These are phyloP conservation scores for Jordanella pulchra DNA, from an alignment of 2,797 vertebrate species.

Conservation along the genomic window DNA sequence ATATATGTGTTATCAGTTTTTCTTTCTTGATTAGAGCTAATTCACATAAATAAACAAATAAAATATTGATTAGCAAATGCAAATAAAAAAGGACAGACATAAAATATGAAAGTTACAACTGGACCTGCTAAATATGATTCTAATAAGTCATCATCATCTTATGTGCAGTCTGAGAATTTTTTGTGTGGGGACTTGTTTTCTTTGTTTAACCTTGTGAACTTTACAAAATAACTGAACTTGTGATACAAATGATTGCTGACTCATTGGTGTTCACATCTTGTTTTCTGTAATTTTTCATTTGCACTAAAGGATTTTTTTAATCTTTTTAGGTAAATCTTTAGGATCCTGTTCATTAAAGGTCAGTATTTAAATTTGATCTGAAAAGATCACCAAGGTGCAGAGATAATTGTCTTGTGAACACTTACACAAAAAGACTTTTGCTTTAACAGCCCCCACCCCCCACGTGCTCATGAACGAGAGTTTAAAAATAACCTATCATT, in stretches of 20 bases:
- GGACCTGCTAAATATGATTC: too few relatives aligned
- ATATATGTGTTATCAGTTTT: background rate
- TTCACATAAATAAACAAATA: background rate
- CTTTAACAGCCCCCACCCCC: background rate
- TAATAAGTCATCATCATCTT: too few relatives aligned
- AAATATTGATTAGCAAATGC: background rate
- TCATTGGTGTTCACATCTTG: too few relatives aligned
- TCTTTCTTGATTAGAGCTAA: background rate
- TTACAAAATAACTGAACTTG: too few relatives aligned
- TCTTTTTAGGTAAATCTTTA: background rate
- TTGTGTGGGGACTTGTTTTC: too few relatives aligned
- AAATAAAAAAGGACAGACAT: too few relatives aligned
- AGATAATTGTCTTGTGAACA: background rate
- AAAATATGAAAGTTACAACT: too few relatives aligned
- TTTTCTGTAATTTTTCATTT: too few relatives aligned
- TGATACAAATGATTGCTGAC: too few relatives aligned
- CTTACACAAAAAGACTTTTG: background rate
- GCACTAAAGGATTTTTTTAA: too few relatives aligned
- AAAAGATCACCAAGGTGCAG: background rate
- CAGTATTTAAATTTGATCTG: background rate
- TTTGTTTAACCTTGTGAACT: too few relatives aligned
- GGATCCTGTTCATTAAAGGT: background rate
- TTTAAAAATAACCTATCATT: slow-evolving; percentile 29
- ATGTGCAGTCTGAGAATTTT: too few relatives aligned
- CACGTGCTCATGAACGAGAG: background rate